Conservation (phyloP, 1,140 invertebrate genomes). For the Drosophila tristis region DNA sequence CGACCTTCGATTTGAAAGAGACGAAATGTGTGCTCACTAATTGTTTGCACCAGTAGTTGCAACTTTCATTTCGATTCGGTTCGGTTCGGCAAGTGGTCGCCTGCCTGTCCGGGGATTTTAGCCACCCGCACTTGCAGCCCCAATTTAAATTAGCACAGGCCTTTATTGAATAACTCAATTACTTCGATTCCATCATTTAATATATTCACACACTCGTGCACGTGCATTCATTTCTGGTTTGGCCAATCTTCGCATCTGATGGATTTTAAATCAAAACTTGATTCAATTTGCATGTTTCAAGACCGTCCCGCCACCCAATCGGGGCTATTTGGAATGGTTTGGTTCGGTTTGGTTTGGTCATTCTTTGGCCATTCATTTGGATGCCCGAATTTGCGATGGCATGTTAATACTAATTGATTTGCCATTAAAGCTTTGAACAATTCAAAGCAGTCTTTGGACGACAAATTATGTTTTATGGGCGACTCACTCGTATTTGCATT, state of each 20-base stretch:
- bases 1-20: constrained; percentile 52
- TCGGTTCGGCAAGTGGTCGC: constrained; percentile 3
- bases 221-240: constrained; percentile 35
- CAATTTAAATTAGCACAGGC: constrained; percentile 38
- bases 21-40: constrained; percentile 49
- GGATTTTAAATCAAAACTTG: constrained; percentile 59
- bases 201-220: constrained; percentile 7
- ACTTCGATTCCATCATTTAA: constrained; percentile 38
- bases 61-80: constrained; percentile 49
- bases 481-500: background rate
- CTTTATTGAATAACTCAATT: constrained; percentile 31
- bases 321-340: constrained; percentile 10
- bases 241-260: constrained; percentile 22
- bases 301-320: constrained; percentile 26
- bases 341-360: background rate
- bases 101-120: constrained; percentile 7
- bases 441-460: constrained; percentile 14
- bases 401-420: constrained; percentile 57
- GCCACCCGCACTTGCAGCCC: constrained; percentile 38
- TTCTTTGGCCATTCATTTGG: constrained; percentile 31
- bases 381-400: constrained; percentile 37
- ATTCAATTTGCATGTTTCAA: constrained; percentile 65
- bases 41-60: constrained; percentile 41
- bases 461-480: background rate
- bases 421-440: constrained; percentile 30